phyloP scores from a whole-genome alignment of 1,140 invertebrate genomes.

The Melipona quadrifasciata region DNA sequence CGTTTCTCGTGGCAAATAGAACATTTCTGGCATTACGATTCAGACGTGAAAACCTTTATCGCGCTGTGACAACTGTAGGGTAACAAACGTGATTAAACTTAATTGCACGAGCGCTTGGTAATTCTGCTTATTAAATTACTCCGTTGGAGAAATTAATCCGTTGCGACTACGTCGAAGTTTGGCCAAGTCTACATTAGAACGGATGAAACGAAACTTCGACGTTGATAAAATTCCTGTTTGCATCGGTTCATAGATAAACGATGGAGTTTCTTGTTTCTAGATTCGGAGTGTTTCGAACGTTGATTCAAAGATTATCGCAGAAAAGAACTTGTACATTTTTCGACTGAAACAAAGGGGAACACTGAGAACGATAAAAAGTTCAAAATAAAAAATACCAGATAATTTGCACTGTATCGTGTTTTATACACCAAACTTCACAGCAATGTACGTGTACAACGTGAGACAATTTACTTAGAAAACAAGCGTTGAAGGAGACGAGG shows the following conservation, averaged over 20 bases:
- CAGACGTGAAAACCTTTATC: too few species aligned
- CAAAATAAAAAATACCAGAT: background rate
- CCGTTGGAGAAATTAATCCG: too few species aligned
- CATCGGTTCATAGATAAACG: background rate
- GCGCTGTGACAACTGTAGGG: too few species aligned
- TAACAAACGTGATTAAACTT: too few species aligned
- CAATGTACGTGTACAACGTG: too few species aligned
- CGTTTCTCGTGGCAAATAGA: too few species aligned
- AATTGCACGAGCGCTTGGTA: too few species aligned
- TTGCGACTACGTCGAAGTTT: too few species aligned
- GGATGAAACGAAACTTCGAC: background rate
- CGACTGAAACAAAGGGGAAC: background rate
- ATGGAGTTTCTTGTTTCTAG: too few species aligned
- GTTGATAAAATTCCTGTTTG: background rate
- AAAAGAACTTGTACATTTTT: background rate
- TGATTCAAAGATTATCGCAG: accelerated
- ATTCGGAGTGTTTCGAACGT: background rate
- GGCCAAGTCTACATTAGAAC: background rate
- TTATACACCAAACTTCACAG: too few species aligned
- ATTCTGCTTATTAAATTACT: too few species aligned
- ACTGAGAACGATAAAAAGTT: background rate
- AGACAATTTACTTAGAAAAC: background rate
- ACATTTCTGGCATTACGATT: too few species aligned
- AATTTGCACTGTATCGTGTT: background rate
- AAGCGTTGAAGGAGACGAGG: background rate